A percentile compares a stretch with the other conserved stretches of the same genome.
Evolutionary conservation across 2,113 vertebrate species (phyloP).

Genomic region (Ia io): DNA sequence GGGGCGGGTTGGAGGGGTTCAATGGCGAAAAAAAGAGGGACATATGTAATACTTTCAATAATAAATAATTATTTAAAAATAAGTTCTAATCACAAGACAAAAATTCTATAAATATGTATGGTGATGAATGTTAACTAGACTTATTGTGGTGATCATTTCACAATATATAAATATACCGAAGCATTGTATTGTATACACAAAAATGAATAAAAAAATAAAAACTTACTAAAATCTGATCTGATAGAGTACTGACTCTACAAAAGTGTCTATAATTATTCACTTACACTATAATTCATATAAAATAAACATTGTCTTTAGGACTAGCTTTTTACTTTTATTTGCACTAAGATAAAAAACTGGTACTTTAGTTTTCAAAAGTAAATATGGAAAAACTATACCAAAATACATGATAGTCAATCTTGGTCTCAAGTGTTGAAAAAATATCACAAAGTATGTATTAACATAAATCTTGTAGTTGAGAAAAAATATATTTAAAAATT

Average conservation of each 20-base stretch:
- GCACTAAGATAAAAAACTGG: neutral
- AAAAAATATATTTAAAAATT: neutral
- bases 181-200: neutral
- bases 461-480: neutral
- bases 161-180: no score
- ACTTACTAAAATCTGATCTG: neutral
- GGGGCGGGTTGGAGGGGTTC: no score
- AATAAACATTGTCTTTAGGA: neutral
- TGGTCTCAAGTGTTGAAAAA: neutral
- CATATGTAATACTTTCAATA: no score
- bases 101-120: no score
- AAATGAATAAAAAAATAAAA: neutral
- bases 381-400: neutral
- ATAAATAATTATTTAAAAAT: no score
- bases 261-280: neutral
- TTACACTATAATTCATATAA: neutral
- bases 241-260: neutral
- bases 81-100: no score
- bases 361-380: neutral
- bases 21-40: no score
- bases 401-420: neutral
- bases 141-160: no score
- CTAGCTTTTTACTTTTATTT: neutral
- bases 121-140: no score
- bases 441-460: neutral